Evolutionary conservation across 2,888 invertebrate species (phyloP).

Genomic region (Buathra laborator): DNA sequence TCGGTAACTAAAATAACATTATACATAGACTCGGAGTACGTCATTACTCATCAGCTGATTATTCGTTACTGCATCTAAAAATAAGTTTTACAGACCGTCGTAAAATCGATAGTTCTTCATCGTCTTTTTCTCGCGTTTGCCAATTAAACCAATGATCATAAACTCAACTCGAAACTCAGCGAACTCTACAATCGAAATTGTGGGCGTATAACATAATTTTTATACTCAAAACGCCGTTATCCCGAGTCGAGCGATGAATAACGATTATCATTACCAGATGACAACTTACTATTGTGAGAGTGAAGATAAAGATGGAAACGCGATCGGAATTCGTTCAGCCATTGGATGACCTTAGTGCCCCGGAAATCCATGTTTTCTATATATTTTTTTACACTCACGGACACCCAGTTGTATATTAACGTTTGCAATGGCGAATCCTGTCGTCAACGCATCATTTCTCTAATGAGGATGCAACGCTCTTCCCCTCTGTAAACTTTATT

Average conservation of each 20-base stretch:
- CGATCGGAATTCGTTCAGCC: slow-evolving; percentile 81
- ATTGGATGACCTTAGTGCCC: slow-evolving; percentile 78
- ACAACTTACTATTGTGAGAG: slow-evolving; percentile 81
- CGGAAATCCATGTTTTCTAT: slow-evolving; percentile 78
- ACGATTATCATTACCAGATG: slow-evolving; percentile 19
- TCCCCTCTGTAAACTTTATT: slow-evolving; percentile 12
- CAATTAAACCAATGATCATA: background rate
- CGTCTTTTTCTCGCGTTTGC: background rate
- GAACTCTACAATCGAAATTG: background rate
- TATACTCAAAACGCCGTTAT: background rate
- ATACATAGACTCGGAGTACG: background rate
- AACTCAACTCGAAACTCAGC: background rate
- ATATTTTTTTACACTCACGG: slow-evolving; percentile 1
- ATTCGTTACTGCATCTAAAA: background rate
- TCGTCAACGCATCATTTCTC: slow-evolving; percentile 49
- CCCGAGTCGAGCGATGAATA: background rate
- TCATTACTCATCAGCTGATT: background rate
- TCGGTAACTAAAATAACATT: background rate
- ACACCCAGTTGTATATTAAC: background rate
- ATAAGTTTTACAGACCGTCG: slow-evolving; percentile 26
- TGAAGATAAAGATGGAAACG: slow-evolving; percentile 81
- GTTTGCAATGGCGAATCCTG: background rate
- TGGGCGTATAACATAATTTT: slow-evolving; percentile 19
- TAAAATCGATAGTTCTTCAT: slow-evolving; percentile 17
- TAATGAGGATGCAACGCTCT: slow-evolving; percentile 13